Percentiles rank a stretch among this genome's conserved stretches.
phyloP scores from a whole-genome alignment of 2,797 vertebrate genomes.

The Acanthurus tractus region DNA sequence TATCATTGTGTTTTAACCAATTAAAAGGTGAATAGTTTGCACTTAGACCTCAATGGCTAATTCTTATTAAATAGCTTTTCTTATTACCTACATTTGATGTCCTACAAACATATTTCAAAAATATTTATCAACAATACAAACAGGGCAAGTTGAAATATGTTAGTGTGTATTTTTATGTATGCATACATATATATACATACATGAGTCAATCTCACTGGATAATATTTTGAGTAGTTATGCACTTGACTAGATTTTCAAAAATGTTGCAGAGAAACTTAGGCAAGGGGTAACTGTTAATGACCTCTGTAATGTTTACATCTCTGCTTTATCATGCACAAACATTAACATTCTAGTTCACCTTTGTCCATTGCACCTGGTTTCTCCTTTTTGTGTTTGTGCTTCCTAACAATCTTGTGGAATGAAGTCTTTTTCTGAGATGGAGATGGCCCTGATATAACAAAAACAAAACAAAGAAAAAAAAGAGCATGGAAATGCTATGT shows the following conservation, averaged over 20 bases:
- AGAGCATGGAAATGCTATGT: conserved; percentile 78
- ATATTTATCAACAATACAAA: not conserved
- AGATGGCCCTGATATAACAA: conserved; percentile 92
- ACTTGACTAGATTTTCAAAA: not conserved
- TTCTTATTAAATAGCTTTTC: not conserved
- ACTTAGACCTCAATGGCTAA: not conserved
- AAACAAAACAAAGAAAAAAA: conserved; percentile 73
- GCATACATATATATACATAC: not conserved
- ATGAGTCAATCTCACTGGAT: not conserved
- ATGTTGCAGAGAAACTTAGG: not conserved
- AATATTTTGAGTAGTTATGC: not conserved
- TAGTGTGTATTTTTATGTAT: not conserved
- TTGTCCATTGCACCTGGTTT: conserved; percentile 91
- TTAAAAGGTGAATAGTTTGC: not conserved
- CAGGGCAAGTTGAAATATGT: not conserved
- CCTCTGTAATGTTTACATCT: not conserved
- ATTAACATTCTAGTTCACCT: conserved; percentile 85
- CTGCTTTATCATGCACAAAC: conserved; percentile 41
- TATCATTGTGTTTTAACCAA: not conserved
- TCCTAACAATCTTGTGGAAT: conserved; percentile 98
- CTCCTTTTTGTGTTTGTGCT: conserved; percentile 96
- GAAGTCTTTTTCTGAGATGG: conserved; percentile 96
- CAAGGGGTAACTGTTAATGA: not conserved
- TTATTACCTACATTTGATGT: too few species aligned
- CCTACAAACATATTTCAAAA: not conserved